Evolutionary conservation across 2,797 vertebrate genomes (phyloP).

Genomic region (Ibycter americanus): DNA sequence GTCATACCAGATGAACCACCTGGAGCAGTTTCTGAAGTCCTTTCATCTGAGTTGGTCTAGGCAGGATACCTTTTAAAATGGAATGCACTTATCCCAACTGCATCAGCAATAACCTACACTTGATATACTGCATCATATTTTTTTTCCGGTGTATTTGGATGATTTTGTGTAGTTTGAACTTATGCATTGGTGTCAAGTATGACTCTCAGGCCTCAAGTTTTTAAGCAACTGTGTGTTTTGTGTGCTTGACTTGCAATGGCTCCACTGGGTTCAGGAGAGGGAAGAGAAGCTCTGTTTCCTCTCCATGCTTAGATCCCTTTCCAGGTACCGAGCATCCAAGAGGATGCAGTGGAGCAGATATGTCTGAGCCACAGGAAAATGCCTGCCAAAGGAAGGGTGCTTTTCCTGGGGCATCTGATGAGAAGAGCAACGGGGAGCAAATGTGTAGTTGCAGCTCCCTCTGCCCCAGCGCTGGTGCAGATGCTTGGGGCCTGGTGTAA

Average conservation of each 20-base stretch:
- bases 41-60: not conserved
- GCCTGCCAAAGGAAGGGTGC: not conserved
- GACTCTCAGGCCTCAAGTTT: rapidly evolving
- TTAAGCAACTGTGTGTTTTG: not conserved
- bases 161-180: not conserved
- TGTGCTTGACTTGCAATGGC: not conserved
- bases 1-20: not conserved
- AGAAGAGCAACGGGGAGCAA: not conserved
- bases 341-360: not conserved
- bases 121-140: rapidly evolving
- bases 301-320: not conserved
- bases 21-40: not conserved
- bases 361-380: not conserved
- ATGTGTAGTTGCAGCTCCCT: not conserved
- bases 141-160: not conserved
- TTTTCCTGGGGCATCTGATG: not conserved
- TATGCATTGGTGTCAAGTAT: rapidly evolving
- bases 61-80: not conserved
- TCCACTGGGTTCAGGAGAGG: not conserved
- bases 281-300: not conserved
- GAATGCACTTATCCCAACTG: not conserved
- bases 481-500: not conserved
- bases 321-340: not conserved
- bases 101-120: not conserved
- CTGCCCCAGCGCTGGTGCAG: not conserved